Percentiles rank a stretch among this genome's conserved stretches.
Evolutionary conservation across 2,113 vertebrate genomes (phyloP).

Genomic region (Nansenia antarctica): DNA sequence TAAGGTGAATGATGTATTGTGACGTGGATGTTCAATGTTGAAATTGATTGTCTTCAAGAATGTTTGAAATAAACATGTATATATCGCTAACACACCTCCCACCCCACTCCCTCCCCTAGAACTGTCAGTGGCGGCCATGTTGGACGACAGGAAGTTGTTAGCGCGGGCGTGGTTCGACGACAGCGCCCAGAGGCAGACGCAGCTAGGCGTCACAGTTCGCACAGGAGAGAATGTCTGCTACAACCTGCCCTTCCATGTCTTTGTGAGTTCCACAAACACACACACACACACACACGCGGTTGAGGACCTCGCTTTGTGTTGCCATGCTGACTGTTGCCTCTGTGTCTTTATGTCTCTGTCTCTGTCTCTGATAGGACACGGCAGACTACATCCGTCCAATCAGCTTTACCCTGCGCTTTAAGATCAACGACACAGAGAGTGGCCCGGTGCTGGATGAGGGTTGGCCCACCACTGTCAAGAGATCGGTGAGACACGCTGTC

Average conservation of each 20-base stretch:
- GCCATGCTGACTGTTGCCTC: not conserved
- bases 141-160: conserved; percentile 84
- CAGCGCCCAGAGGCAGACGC: conserved; percentile 78
- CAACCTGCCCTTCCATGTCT: conserved; percentile 84
- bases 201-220: conserved; percentile 59
- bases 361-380: conserved; percentile 79
- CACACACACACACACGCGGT: not conserved
- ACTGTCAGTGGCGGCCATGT: conserved; percentile 73
- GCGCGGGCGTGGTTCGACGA: conserved; percentile 85
- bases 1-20: no score
- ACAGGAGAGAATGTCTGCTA: conserved; percentile 78
- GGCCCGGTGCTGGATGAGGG: conserved; percentile 85
- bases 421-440: conserved; percentile 78
- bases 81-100: not conserved
- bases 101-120: conserved; percentile 61
- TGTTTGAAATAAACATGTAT: no score
- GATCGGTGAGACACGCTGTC: conserved; percentile 75
- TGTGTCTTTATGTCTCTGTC: not conserved
- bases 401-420: conserved; percentile 82
- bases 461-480: conserved; percentile 78
- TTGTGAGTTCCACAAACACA: conserved; percentile 74
- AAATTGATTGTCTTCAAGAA: no score
- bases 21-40: no score
- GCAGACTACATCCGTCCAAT: conserved; percentile 91
- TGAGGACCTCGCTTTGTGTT: not conserved